Evolutionary conservation across 2,113 vertebrate genomes (phyloP).

Genomic region (Corydoras maculifer): DNA sequence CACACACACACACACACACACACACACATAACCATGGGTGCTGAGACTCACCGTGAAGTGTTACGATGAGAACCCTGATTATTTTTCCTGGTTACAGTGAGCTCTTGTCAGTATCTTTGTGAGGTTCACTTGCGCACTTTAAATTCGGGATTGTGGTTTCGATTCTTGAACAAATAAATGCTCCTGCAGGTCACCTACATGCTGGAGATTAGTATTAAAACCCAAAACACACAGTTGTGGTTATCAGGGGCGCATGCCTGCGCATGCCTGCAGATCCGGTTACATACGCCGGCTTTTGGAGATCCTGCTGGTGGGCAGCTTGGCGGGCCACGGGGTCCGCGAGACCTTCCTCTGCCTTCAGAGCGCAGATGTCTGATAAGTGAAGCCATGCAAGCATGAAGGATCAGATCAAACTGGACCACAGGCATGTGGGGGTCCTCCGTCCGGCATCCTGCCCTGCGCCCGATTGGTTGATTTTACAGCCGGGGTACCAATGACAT

Average conservation of each 20-base stretch:
- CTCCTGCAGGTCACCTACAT: constrained; percentile 8
- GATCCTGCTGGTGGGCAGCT: constrained; percentile 29
- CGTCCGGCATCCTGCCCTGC: constrained; percentile 29
- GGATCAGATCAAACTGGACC: constrained; percentile 41
- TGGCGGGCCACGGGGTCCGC: constrained; percentile 37
- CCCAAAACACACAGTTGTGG: constrained; percentile 21
- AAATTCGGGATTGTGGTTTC: background rate
- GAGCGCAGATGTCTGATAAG: constrained; percentile 56
- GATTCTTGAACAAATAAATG: constrained; percentile 23
- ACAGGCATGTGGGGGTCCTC: constrained; percentile 47
- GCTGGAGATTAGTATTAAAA: constrained; percentile 25
- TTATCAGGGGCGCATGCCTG: constrained; percentile 10
- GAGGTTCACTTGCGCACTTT: background rate
- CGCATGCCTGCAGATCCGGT: constrained; percentile 22
- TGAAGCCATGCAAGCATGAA: constrained; percentile 35
- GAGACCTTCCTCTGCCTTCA: constrained; percentile 27
- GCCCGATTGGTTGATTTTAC: background rate
- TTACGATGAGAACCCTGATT: constrained; percentile 13
- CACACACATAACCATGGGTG: background rate
- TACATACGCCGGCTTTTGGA: constrained; percentile 18
- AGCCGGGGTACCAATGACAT: background rate
- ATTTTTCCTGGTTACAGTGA: constrained; percentile 18
- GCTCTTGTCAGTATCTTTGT: background rate
- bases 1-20: constrained; percentile 42
- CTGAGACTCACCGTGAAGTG: constrained; percentile 37